Evolutionary conservation across 2,888 invertebrate species (phyloP).

Genomic region (Rotaria socialis): DNA sequence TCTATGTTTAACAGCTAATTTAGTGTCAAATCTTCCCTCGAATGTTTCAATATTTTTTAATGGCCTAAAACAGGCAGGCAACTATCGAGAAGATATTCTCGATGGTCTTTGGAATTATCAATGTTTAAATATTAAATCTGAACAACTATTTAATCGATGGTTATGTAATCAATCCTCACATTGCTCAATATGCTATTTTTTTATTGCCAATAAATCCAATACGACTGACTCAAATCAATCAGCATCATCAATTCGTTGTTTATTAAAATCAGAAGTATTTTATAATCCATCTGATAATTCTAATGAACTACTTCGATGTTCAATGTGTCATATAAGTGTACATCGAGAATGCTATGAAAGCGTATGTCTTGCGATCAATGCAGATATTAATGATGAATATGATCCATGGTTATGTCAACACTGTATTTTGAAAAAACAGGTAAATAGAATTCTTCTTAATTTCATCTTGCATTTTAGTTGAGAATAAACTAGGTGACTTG

Average conservation of each 20-base stretch:
- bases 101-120: constrained; percentile 16
- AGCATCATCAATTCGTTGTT: not conserved
- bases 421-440: not conserved
- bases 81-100: constrained; percentile 16
- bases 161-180: constrained; percentile 9
- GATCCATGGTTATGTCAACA: not conserved
- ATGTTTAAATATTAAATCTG: not conserved
- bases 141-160: constrained; percentile 34
- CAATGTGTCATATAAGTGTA: constrained; percentile 17
- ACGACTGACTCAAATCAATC: not conserved
- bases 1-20: not conserved
- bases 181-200: constrained; percentile 43
- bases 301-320: not conserved
- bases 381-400: constrained; percentile 6
- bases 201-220: constrained; percentile 7
- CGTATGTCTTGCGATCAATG: not conserved
- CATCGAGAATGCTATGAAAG: constrained; percentile 3
- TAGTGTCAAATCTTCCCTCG: not conserved
- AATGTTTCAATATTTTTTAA: not conserved
- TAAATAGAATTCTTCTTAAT: too few relatives aligned
- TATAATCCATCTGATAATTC: not conserved
- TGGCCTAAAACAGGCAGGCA: not conserved
- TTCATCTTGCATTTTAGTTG: too few relatives aligned
- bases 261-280: not conserved
- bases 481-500: too few relatives aligned